Evolutionary conservation across 2,797 vertebrate genomes (phyloP), one percentile per base, ranked within the genome.

Genomic region (Geotrypetes seraphini): DNA sequence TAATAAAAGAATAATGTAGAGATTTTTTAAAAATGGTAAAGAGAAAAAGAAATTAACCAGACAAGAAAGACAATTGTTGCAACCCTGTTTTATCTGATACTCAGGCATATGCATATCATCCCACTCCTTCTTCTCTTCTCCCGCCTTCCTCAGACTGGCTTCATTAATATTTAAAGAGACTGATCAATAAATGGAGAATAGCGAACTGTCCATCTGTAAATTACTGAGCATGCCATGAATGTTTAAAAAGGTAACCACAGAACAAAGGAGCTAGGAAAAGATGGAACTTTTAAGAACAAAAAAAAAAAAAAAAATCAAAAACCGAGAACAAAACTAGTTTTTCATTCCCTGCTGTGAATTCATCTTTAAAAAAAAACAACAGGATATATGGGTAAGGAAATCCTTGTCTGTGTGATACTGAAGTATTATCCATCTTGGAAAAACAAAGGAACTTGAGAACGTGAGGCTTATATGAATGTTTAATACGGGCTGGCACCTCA

Each of bases 121-220:
- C 36, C 8, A 39, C 11, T 30, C 33, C 40, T 33, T 52, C 65
- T 31, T 32, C n/a, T n/a, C n/a, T n/a, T n/a, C n/a, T n/a, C n/a
- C 33, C 53, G 60, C 47, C 56, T 39, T 73, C 43, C 19, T 22
- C 60, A 54, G 40, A 43, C 43, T 47, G 61, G 53, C 58, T 66
- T 79, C 71, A 80, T 80, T 54, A 78, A 82, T 71, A 39, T 78
- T 83, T 81, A 57, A 82, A 63, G 61, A 69, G 59, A 35, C 42
- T 56, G 58, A 83, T 79, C 76, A 49, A 81, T 80, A 76, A n/a
- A 10, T 43, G 62, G 59, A 59, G 50, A 75, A 78, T 25, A 52
- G 68, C 33, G 51, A 76, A 68, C 30, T 64, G 74, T 48, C 66
- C 66, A 71, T 64, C 67, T 59, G 66, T 60, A 63, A 76, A 78